phyloP scores from a whole-genome alignment of 1,140 invertebrate species.

The Drosophila tsacasi region DNA sequence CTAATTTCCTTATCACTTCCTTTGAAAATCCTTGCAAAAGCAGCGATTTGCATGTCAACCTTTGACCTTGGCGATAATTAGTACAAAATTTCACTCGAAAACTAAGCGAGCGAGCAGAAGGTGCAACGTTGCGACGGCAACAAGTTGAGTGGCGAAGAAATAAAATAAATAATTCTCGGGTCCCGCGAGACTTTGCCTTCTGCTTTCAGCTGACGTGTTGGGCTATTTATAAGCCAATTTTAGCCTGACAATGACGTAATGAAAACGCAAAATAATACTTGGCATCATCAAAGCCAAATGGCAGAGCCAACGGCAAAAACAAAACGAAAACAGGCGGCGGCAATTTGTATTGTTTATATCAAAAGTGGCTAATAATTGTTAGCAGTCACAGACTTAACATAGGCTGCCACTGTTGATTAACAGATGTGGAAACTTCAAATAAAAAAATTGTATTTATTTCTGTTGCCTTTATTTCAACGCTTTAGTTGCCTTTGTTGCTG shows the following conservation, averaged over 20 bases:
- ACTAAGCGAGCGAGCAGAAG: slow-evolving; percentile 2
- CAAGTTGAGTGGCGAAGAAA: slow-evolving; percentile 45
- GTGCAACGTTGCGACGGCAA: slow-evolving; percentile 30
- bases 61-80: slow-evolving; percentile 67
- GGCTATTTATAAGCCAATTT: slow-evolving; percentile 78
- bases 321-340: slow-evolving; percentile 48
- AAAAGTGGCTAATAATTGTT: slow-evolving; percentile 52
- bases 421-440: slow-evolving; percentile 31
- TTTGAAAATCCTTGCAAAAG: background rate
- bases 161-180: slow-evolving; percentile 19
- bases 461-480: slow-evolving; percentile 43
- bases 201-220: slow-evolving; percentile 75
- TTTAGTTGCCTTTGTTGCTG: slow-evolving; percentile 38
- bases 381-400: slow-evolving; percentile 13
- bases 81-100: slow-evolving; percentile 46
- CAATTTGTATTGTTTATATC: slow-evolving; percentile 78
- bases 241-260: slow-evolving; percentile 79
- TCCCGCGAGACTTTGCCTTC: slow-evolving; percentile 51
- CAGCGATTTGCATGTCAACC: background rate
- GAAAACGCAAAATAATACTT: slow-evolving; percentile 58
- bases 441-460: background rate
- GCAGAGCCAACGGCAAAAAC: slow-evolving; percentile 8
- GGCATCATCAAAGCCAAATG: slow-evolving; percentile 48
- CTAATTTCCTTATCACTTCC: slow-evolving; percentile 23
- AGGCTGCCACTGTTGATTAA: slow-evolving; percentile 5